Base-by-base conservation (phyloP, 1,140 invertebrate species). In the Drosophila pseudoobscura region DNA sequence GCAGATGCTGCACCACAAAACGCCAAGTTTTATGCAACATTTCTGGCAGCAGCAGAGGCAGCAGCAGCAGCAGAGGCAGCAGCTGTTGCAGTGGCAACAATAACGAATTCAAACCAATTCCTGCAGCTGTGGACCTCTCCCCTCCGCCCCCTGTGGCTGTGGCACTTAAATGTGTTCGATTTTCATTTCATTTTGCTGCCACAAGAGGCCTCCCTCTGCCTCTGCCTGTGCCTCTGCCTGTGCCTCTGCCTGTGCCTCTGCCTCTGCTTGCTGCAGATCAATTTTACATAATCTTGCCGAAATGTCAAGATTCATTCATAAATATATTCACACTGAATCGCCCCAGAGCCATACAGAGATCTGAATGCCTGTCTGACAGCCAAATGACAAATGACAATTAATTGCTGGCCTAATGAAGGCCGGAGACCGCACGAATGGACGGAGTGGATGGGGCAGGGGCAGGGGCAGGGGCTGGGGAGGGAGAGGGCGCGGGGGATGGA, bases 351-450 rank as follows among this genome's bases (percentile, higher is more conserved):
- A 51, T 55, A 20, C 20, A 45, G 31, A 58, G 62, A 62, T 60
- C 24, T 39, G 35, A 39, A 39, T 39, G 35, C 47, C 49, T 9
- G 31, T 26, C 49, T 47, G 57, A 60, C 64, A 76, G 35, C 35
- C 35, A 63, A 85, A 74, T 72, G 82, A 88, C 82, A 87, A 87
- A 82, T 88, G 74, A 78, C 82, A 87, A 78, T 87, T 88, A 88
- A 88, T 88, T 88, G 82, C 56, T 56, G 57, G n/a, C 74, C 78
- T 80, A 85, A 85, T 85, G 80, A 77, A 69, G 65, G 61, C 20
- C 53, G 61, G 24, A 51, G 26, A 26, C 7, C 1, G 41, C 47
- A 26, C 6, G 7, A 11, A 26, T 11, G 31, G 31, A 1, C 0
- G 20, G 11, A 20, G 2, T 20, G 20, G 20, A 1, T 20, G 3